These are phyloP conservation scores for Sycobia sp. DNA, from an alignment of 1,140 invertebrate species.

Conservation along the genomic window DNA sequence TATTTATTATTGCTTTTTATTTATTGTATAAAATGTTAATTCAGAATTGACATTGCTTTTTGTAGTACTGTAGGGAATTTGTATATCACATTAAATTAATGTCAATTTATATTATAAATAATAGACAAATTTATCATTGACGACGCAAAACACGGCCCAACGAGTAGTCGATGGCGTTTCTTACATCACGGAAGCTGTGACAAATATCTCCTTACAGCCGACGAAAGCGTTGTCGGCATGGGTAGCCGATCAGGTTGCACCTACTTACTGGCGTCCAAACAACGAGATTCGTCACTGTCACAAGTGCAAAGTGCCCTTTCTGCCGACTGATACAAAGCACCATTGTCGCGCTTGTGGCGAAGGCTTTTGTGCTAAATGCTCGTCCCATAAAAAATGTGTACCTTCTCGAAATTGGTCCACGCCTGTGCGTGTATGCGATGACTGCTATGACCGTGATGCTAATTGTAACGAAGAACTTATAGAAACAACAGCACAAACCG, in stretches of 20 bases:
- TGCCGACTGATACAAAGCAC: constrained; percentile 68
- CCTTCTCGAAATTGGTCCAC: constrained; percentile 70
- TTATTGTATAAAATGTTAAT: constrained; percentile 3
- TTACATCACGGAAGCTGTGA: constrained; percentile 73
- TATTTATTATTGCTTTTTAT: constrained; percentile 15
- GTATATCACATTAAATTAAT: no score
- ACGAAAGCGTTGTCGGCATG: constrained; percentile 73
- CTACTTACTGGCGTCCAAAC: constrained; percentile 83
- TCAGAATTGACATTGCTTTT: not conserved
- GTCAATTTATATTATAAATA: no score
- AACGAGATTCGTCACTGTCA: constrained; percentile 75
- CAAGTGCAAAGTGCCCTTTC: constrained; percentile 67
- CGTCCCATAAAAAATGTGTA: constrained; percentile 66
- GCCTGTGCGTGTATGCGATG: constrained; percentile 73
- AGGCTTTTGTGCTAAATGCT: constrained; percentile 74
- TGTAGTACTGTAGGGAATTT: no score
- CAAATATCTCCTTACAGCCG: constrained; percentile 72
- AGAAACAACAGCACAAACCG: constrained; percentile 39
- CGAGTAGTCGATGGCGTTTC: constrained; percentile 77
- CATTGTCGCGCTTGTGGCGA: constrained; percentile 81
- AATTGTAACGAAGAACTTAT: constrained; percentile 43
- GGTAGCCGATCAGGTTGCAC: constrained; percentile 77
- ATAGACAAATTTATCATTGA: constrained; percentile 45
- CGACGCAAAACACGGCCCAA: constrained; percentile 74
- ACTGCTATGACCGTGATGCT: constrained; percentile 61